Conservation (phyloP, 2,888 invertebrate species). For the Drosophila mulleri region DNA sequence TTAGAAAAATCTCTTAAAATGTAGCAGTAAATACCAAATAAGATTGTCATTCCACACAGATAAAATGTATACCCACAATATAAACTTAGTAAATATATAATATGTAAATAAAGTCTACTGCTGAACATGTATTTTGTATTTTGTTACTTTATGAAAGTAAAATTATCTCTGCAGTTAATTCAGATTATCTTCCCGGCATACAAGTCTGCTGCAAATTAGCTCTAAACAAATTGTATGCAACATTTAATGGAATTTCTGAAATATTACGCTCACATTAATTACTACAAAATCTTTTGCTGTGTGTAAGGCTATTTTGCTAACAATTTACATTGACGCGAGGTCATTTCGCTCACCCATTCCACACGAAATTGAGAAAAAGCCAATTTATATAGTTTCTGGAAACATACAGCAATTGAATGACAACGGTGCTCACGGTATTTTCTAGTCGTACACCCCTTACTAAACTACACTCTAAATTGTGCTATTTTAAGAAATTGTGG, state of each 20-base stretch:
- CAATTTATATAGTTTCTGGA: slow-evolving; percentile 1
- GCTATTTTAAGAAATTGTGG: slow-evolving; percentile 7
- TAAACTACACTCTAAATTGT: neutral
- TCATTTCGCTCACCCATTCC: neutral
- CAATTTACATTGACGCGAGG: neutral
- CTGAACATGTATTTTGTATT: neutral
- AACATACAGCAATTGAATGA: neutral
- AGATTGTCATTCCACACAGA: slow-evolving; percentile 59
- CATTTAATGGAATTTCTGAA: neutral
- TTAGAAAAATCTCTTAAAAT: slow-evolving; percentile 55
- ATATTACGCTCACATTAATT: neutral
- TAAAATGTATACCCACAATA: slow-evolving; percentile 53
- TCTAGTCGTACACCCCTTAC: neutral
- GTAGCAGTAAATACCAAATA: slow-evolving; percentile 55
- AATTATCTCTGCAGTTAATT: neutral
- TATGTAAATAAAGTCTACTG: slow-evolving; percentile 22
- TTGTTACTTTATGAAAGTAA: neutral
- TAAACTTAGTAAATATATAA: slow-evolving; percentile 50
- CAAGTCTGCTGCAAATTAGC: neutral
- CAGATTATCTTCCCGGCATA: neutral
- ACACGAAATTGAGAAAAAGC: neutral
- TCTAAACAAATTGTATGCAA: neutral
- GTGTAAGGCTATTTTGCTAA: neutral
- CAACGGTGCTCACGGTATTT: slow-evolving; percentile 3
- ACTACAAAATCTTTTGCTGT: neutral